These are phyloP conservation scores for Apodemia duryi DNA, from an alignment of 2,888 invertebrate genomes.

Conservation along the genomic window DNA sequence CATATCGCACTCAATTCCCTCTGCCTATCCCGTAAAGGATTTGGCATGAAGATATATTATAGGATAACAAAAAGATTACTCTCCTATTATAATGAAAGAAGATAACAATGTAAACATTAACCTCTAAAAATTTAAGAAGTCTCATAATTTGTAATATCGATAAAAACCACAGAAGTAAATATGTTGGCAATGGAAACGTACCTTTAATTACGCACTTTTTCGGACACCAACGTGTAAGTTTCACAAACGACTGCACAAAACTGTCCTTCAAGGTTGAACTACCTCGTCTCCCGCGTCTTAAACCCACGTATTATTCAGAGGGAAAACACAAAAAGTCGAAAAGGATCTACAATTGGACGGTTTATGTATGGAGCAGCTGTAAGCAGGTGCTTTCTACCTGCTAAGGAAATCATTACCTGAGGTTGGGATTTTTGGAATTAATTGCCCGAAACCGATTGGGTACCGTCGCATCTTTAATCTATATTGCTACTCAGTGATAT, in stretches of 20 bases:
- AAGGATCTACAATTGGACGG: constrained; percentile 40
- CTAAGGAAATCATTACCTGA: constrained; percentile 38
- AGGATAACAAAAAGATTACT: no score
- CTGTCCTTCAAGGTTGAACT: constrained; percentile 41
- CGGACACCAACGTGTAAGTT: constrained; percentile 49
- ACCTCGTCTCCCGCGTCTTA: constrained; percentile 42
- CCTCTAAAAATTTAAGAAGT: background rate
- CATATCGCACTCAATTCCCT: no score
- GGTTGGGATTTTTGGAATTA: constrained; percentile 13
- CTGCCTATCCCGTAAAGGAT: no score
- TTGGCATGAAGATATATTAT: no score
- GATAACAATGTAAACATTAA: no score
- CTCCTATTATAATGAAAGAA: no score
- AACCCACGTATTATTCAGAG: constrained; percentile 41
- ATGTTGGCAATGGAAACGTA: background rate
- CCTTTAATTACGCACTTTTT: constrained; percentile 16
- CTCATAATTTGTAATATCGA: background rate
- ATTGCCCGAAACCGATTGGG: constrained; percentile 9
- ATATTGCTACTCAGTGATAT: constrained; percentile 3
- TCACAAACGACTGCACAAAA: constrained; percentile 66
- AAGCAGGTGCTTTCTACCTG: constrained; percentile 71
- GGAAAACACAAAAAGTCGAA: constrained; percentile 44
- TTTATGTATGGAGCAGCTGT: constrained; percentile 34
- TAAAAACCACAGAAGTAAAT: background rate
- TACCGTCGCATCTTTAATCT: background rate